These are phyloP conservation scores for Lucinisca nassula DNA, from an alignment of 2,888 invertebrate genomes.

Conservation along the genomic window DNA sequence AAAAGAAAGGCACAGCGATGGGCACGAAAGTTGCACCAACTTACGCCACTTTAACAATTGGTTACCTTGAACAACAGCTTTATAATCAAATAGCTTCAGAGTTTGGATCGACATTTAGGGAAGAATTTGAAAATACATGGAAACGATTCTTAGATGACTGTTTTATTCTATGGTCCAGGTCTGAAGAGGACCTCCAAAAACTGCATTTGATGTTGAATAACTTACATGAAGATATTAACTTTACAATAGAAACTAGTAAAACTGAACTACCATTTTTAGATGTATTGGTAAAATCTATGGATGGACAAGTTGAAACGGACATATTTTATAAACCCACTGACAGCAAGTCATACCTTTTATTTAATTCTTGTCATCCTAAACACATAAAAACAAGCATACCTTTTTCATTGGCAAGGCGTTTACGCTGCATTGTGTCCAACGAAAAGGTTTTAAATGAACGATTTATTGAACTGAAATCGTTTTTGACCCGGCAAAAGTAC, in stretches of 20 bases:
- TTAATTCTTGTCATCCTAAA: neutral
- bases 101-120: neutral
- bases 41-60: neutral
- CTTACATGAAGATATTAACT: neutral
- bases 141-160: neutral
- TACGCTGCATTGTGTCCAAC: neutral
- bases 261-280: neutral
- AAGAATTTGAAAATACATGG: neutral
- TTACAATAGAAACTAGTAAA: neutral
- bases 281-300: neutral
- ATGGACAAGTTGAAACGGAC: neutral
- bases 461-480: too few relatives aligned
- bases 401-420: neutral
- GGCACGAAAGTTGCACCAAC: too few relatives aligned
- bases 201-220: neutral
- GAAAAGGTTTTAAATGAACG: too few relatives aligned
- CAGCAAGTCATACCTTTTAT: neutral
- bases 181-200: neutral
- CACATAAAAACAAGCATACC: neutral
- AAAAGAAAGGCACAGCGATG: too few relatives aligned
- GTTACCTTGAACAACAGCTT: neutral
- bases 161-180: neutral
- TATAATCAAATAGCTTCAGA: neutral
- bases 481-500: too few relatives aligned
- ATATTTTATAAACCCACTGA: constrained; percentile 1